Evolutionary conservation across 1,140 invertebrate species (phyloP).

Genomic region (Temnothorax longispinosus): DNA sequence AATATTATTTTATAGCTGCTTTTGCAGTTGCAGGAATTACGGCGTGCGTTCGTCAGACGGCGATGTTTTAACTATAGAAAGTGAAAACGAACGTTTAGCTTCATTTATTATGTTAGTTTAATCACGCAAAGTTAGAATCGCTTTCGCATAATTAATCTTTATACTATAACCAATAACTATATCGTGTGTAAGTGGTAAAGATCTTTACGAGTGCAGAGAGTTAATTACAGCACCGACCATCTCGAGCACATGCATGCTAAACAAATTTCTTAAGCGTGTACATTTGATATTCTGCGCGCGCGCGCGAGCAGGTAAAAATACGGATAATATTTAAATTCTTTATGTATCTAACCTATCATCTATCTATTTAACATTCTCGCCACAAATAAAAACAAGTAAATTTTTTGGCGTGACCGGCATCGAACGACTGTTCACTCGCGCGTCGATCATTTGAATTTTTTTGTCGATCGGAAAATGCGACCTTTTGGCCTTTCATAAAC

Average conservation of each 20-base stretch:
- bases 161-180: background rate
- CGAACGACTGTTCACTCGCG: background rate
- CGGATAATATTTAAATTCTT: background rate
- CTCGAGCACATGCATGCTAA: background rate
- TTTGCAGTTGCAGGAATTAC: background rate
- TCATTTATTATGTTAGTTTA: slow-evolving; percentile 9
- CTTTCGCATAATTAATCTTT: slow-evolving; percentile 29
- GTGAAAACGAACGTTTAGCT: slow-evolving; percentile 24
- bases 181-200: background rate
- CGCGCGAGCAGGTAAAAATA: background rate
- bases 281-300: background rate
- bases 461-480: slow-evolving; percentile 31
- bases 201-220: background rate
- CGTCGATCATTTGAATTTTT: slow-evolving; percentile 19
- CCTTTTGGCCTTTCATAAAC: slow-evolving; percentile 49
- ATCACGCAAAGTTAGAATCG: slow-evolving; percentile 3
- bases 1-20: background rate
- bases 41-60: background rate
- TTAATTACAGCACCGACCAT: slow-evolving; percentile 3
- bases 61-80: background rate
- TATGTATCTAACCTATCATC: background rate
- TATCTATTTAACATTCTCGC: background rate
- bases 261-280: background rate
- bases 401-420: background rate
- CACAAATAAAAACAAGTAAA: background rate